These are phyloP conservation scores for Eutrigla gurnardus DNA, from an alignment of 2,797 vertebrate species.

Conservation along the genomic window DNA sequence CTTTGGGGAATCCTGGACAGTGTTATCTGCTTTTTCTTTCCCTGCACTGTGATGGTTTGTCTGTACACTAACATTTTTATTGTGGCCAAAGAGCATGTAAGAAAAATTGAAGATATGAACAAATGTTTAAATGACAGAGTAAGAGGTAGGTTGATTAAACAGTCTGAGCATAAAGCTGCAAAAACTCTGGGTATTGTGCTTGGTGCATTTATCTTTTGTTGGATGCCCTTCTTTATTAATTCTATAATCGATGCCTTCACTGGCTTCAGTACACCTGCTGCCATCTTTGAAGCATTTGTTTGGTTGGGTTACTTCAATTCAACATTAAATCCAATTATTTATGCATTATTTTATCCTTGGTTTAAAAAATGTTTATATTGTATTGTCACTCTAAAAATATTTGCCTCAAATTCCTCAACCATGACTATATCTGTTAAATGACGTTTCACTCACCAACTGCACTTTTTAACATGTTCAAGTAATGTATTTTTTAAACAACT, in stretches of 20 bases:
- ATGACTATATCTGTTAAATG: neutral
- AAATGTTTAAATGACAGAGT: conserved; percentile 33
- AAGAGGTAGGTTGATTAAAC: conserved; percentile 12
- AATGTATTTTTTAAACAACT: neutral
- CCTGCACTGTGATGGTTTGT: conserved; percentile 34
- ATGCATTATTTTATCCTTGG: conserved; percentile 47
- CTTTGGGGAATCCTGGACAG: conserved; percentile 35
- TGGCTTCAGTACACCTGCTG: conserved; percentile 8
- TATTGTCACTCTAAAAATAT: conserved; percentile 26
- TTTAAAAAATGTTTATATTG: conserved; percentile 27
- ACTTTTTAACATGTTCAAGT: neutral
- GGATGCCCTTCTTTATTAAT: conserved; percentile 74
- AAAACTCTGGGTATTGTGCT: conserved; percentile 75
- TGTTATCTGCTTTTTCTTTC: conserved; percentile 24
- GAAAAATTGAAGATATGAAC: conserved; percentile 10
- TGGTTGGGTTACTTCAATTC: conserved; percentile 40
- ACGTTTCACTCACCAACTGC: neutral
- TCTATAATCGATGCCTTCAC: conserved; percentile 36
- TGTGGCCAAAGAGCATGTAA: conserved; percentile 25
- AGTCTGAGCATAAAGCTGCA: conserved; percentile 74
- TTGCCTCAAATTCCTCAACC: neutral
- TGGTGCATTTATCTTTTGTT: conserved; percentile 73
- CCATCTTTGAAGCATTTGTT: neutral
- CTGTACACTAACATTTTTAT: conserved; percentile 32
- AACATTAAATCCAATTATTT: conserved; percentile 73